A percentile compares a stretch with the other conserved stretches of the same genome.
Evolutionary conservation across 2,113 vertebrate genomes (phyloP).

Genomic region (Chloroceryle aenea): DNA sequence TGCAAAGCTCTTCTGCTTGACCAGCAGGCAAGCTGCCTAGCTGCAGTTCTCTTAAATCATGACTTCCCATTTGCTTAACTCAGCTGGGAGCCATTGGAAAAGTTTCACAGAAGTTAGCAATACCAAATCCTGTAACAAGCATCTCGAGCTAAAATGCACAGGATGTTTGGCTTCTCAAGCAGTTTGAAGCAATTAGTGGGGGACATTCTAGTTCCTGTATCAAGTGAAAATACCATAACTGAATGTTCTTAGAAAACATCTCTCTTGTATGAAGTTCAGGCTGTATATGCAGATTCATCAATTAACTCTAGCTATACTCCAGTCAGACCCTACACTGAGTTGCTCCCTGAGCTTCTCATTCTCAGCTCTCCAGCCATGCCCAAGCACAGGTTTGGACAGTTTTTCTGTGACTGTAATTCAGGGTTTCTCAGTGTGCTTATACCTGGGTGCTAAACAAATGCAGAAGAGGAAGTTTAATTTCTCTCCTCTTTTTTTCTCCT

Average conservation of each 20-base stretch:
- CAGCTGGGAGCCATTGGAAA: conserved; percentile 12
- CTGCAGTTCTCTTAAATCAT: conserved; percentile 36
- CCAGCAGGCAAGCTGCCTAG: background rate
- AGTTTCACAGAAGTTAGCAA: background rate
- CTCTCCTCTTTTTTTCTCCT: background rate
- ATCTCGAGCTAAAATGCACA: background rate
- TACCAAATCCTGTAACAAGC: background rate
- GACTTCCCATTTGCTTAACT: background rate
- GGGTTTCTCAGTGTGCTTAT: background rate
- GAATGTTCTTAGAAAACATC: background rate
- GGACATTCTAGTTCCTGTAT: background rate
- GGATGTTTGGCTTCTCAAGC: background rate
- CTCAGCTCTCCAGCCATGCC: background rate
- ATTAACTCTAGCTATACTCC: background rate
- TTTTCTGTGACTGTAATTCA: background rate
- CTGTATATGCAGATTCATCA: background rate
- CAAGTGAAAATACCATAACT: background rate
- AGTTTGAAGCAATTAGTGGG: background rate
- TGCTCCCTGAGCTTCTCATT: fast-evolving
- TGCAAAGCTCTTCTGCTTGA: background rate
- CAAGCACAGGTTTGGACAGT: background rate
- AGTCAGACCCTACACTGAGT: background rate
- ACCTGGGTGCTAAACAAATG: background rate
- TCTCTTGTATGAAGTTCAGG: background rate
- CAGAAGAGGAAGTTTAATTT: background rate